Percentiles rank a stretch among this genome's conserved stretches.
Evolutionary conservation across 2,113 vertebrate species (phyloP).

Genomic region (Sceloporus tristichus): DNA sequence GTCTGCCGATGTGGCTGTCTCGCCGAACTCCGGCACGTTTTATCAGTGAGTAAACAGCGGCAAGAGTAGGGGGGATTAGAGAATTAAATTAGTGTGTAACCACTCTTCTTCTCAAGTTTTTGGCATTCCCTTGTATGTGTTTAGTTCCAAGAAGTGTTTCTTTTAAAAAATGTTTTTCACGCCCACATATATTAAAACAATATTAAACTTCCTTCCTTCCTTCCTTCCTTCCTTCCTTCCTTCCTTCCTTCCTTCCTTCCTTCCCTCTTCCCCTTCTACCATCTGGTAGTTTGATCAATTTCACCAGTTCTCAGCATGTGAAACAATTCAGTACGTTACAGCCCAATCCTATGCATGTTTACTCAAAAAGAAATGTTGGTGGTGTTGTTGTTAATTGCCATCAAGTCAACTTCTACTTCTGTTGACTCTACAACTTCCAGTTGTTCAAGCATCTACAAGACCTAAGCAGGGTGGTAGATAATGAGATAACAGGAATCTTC

Average conservation of each 20-base stretch:
- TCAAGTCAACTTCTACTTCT: too few relatives aligned
- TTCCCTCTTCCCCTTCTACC: background rate
- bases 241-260: constrained; percentile 31
- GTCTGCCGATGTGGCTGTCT: constrained; percentile 73
- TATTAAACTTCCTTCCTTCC: constrained; percentile 19
- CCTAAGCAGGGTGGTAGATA: too few relatives aligned
- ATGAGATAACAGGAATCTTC: too few relatives aligned
- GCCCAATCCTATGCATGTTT: background rate
- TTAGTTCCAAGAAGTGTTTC: constrained; percentile 67
- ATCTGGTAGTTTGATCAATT: background rate
- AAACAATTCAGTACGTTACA: background rate
- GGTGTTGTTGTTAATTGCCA: too few relatives aligned
- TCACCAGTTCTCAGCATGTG: background rate
- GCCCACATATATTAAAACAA: background rate
- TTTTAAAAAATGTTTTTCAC: background rate
- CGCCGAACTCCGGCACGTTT: constrained; percentile 74
- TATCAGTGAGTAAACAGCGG: constrained; percentile 80
- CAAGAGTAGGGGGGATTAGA: constrained; percentile 76
- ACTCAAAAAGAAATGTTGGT: background rate
- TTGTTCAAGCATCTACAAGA: too few relatives aligned
- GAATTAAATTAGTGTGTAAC: constrained; percentile 79
- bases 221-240: background rate
- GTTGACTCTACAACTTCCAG: too few relatives aligned
- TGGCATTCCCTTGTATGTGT: constrained; percentile 68
- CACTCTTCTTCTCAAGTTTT: constrained; percentile 74